Percentiles rank a stretch among this genome's conserved stretches.
These are phyloP conservation scores for Taxidea taxus DNA, from an alignment of 2,113 vertebrate genomes.

Conservation along the genomic window DNA sequence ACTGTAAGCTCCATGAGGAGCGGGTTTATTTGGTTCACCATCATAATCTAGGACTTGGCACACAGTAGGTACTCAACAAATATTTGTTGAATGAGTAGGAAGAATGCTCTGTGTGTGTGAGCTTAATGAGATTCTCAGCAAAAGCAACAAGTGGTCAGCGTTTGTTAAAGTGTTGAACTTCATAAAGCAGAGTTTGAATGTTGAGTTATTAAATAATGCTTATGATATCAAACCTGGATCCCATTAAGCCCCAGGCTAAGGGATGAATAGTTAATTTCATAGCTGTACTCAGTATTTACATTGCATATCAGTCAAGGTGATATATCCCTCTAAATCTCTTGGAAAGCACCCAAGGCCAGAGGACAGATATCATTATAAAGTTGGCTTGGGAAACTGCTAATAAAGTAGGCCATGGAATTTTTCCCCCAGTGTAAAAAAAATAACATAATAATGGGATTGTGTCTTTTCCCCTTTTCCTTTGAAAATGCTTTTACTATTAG, in stretches of 20 bases:
- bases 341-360: constrained; percentile 70
- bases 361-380: constrained; percentile 69
- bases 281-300: constrained; percentile 73
- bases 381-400: constrained; percentile 67
- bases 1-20: neutral
- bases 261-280: constrained; percentile 70
- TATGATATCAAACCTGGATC: constrained; percentile 43
- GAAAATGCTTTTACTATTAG: constrained; percentile 60
- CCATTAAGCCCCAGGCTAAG: constrained; percentile 66
- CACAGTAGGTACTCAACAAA: neutral
- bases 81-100: neutral
- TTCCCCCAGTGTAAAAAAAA: constrained; percentile 55
- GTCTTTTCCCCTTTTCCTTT: constrained; percentile 50
- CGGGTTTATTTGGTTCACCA: neutral
- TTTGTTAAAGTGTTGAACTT: constrained; percentile 25
- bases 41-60: neutral
- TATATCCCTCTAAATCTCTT: constrained; percentile 66
- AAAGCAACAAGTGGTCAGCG: constrained; percentile 49
- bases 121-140: neutral
- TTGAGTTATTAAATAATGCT: constrained; percentile 57
- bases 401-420: constrained; percentile 69
- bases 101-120: neutral
- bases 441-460: constrained; percentile 59
- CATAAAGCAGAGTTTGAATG: neutral
- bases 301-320: constrained; percentile 72